phyloP scores from a whole-genome alignment of 2,888 invertebrate species.

The Ornithoptera alexandrae region DNA sequence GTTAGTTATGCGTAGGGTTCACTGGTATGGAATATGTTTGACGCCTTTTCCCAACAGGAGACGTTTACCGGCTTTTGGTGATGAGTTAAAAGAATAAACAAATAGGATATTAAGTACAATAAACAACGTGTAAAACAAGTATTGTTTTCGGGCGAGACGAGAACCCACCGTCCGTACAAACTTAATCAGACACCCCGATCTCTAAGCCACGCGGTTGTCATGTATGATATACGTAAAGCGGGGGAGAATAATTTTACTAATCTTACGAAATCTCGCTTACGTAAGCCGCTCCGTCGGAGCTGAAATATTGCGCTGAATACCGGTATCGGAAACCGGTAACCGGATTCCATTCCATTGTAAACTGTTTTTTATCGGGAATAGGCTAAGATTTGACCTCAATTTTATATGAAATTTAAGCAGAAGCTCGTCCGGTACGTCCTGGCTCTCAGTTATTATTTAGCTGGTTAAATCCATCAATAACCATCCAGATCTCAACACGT shows the following conservation, averaged over 20 bases:
- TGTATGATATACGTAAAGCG: slow-evolving; percentile 23
- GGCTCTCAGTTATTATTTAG: no score
- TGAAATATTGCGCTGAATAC: slow-evolving; percentile 25
- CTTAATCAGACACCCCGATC: slow-evolving; percentile 22
- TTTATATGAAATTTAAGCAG: no score
- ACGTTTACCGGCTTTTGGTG: background rate
- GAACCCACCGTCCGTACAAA: slow-evolving; percentile 11
- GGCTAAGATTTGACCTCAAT: no score
- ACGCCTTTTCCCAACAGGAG: no score
- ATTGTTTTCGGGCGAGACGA: background rate
- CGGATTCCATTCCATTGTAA: slow-evolving; percentile 21
- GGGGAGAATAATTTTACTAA: slow-evolving; percentile 23
- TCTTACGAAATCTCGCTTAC: slow-evolving; percentile 26
- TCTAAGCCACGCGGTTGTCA: slow-evolving; percentile 18
- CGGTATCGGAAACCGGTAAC: slow-evolving; percentile 10
- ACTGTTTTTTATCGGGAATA: no score
- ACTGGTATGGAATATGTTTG: no score
- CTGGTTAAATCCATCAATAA: no score
- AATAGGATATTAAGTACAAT: slow-evolving; percentile 6
- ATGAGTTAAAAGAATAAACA: background rate
- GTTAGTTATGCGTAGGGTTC: no score
- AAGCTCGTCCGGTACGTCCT: no score
- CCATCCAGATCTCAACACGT: no score
- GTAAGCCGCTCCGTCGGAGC: slow-evolving; percentile 19
- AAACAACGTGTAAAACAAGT: background rate